Percentiles rank a stretch among this genome's conserved stretches.
Conservation (phyloP, 2,888 invertebrate species). For the Lasioglossum leucozonium region DNA sequence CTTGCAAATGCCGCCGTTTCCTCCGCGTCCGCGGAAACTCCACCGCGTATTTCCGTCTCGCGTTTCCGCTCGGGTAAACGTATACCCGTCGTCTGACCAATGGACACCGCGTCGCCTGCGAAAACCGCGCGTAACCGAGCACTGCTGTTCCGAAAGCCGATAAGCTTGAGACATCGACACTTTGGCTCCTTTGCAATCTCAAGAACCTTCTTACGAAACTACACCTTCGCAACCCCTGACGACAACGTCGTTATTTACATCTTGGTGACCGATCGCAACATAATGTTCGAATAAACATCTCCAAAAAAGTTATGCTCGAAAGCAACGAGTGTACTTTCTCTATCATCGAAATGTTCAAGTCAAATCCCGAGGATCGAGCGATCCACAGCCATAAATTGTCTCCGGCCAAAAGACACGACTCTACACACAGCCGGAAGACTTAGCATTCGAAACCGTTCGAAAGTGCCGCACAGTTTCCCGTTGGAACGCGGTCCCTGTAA, state of each 20-base stretch:
- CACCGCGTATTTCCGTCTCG: slow-evolving; percentile 30
- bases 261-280: too few species aligned
- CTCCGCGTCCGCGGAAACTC: slow-evolving; percentile 3
- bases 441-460: slow-evolving; percentile 31
- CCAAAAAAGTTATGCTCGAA: background rate
- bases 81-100: slow-evolving; percentile 36
- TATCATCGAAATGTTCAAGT: background rate
- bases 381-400: background rate
- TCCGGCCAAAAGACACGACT: background rate
- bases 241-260: background rate
- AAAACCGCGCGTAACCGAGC: slow-evolving; percentile 39
- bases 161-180: slow-evolving; percentile 53
- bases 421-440: slow-evolving; percentile 10
- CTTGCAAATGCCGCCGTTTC: slow-evolving; percentile 9
- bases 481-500: slow-evolving; percentile 45
- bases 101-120: slow-evolving; percentile 30
- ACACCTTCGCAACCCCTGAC: background rate
- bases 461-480: slow-evolving; percentile 14
- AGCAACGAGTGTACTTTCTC: background rate
- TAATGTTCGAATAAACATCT: too few species aligned
- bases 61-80: slow-evolving; percentile 36
- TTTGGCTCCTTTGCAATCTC: background rate
- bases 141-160: slow-evolving; percentile 31
- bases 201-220: background rate
- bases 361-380: background rate